Base-by-base conservation (phyloP, 2,113 vertebrate species). In the Marmota flaviventris region DNA sequence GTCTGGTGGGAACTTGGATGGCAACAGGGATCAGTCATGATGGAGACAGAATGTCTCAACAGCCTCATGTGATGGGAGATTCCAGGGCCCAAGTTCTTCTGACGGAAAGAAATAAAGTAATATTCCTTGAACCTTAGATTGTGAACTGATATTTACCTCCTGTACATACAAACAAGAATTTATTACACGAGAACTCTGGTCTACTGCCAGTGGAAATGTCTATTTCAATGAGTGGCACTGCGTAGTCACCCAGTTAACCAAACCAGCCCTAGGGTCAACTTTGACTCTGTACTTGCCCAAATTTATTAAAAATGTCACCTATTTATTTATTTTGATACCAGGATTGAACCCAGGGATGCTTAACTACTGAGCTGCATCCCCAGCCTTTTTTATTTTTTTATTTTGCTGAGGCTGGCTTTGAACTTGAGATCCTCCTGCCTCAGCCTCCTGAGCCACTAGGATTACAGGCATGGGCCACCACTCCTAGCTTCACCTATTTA, bases 71-170 rank as follows among this genome's bases (percentile, higher is more conserved):
- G 22, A 42, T 75, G 9, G 39, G 48, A 93, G 37, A 88, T 78
- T 61, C 82, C 27, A 89, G 12, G 9, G 5, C 84, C 82, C 85
- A 72, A 51, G 48, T 85, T 87, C 39, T 42, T 91, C 70, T 77
- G 37, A 34, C 39, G 95, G 77, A 79, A 91, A 82, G n/a, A 93
- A 27, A 16, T n/a, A 32, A 89, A 85, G 8, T 85, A 42, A 76
- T 37, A 32, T 69, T 88, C 78, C 2, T 61, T 89, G 27, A n/a
- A 88, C 25, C 24, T 79, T 85, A 77, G 34, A 67, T 12, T 89
- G 7, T 89, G 13, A 18, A 81, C 37, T 72, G 24, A 81, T 73
- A 63, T 45, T 87, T 86, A 63, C 13, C 20, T 29, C 73, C 7
- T 4, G 1, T 39, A 69, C 63, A 87, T 45, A 79, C 22, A 89